A percentile compares a stretch with the other conserved stretches of the same genome.
phyloP scores from a whole-genome alignment of 2,888 invertebrate genomes.

The Agrotis puta region DNA sequence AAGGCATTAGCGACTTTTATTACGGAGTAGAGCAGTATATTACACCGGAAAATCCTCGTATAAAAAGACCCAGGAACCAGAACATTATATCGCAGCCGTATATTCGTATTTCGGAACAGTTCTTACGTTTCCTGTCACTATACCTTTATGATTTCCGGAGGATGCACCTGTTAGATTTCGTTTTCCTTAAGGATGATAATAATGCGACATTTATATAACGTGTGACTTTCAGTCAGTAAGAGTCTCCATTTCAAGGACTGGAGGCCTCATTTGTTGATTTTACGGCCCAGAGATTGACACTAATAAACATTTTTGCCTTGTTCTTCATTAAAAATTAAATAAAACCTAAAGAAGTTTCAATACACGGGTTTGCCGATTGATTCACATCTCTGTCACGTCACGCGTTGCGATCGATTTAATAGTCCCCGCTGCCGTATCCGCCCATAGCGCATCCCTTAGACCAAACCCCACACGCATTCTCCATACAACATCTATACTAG shows the following conservation, averaged over 20 bases:
- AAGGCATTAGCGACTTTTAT: background rate
- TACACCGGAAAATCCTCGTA: background rate
- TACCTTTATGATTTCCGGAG: conserved; percentile 33
- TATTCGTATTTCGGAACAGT: conserved; percentile 1
- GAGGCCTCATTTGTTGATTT: no score
- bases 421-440: no score
- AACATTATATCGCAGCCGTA: background rate
- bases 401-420: no score
- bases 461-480: conserved; percentile 39
- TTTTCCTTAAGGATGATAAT: conserved; percentile 1
- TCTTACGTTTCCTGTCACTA: background rate
- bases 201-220: background rate
- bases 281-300: no score
- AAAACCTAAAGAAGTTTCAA: no score
- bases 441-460: conserved; percentile 31
- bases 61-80: background rate
- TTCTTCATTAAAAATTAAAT: no score
- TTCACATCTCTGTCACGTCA: no score
- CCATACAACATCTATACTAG: conserved; percentile 55
- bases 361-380: no score
- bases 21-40: background rate
- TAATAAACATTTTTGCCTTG: no score
- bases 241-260: no score
- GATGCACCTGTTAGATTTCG: conserved; percentile 28
- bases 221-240: no score